phyloP scores from a whole-genome alignment of 1,140 invertebrate species.

The Bombus breviceps region DNA sequence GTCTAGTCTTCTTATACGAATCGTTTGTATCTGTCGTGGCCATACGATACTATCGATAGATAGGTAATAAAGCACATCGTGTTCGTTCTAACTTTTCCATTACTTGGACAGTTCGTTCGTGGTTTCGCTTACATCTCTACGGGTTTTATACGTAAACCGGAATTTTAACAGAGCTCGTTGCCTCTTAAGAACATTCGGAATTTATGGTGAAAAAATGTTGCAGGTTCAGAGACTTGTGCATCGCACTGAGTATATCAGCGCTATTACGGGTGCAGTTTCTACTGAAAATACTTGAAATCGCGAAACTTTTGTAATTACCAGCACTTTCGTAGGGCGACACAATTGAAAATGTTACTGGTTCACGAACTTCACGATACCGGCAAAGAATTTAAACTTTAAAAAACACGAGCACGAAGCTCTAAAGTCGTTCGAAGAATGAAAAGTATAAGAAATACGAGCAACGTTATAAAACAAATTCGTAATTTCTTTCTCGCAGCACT shows the following conservation, averaged over 20 bases:
- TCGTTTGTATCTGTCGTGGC: too few relatives aligned
- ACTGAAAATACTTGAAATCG: background rate
- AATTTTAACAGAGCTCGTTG: background rate
- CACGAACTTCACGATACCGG: background rate
- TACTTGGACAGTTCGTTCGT: background rate
- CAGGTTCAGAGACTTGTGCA: background rate
- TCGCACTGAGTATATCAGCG: background rate
- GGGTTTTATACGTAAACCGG: background rate
- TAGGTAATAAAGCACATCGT: background rate
- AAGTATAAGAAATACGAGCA: background rate
- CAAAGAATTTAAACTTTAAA: background rate
- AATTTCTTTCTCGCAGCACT: background rate
- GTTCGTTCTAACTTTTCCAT: background rate
- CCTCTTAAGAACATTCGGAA: background rate
- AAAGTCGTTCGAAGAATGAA: background rate
- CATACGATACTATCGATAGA: background rate
- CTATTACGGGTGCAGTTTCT: background rate
- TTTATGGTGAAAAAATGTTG: background rate
- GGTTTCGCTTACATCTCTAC: background rate
- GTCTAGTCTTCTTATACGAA: too few relatives aligned
- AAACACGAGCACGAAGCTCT: background rate
- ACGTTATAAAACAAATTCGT: background rate
- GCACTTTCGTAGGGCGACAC: background rate
- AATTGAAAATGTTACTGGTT: conserved; percentile 5
- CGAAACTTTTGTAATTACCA: conserved; percentile 2